Conservation (phyloP, 2,797 vertebrate species). For the Morelia viridis region DNA sequence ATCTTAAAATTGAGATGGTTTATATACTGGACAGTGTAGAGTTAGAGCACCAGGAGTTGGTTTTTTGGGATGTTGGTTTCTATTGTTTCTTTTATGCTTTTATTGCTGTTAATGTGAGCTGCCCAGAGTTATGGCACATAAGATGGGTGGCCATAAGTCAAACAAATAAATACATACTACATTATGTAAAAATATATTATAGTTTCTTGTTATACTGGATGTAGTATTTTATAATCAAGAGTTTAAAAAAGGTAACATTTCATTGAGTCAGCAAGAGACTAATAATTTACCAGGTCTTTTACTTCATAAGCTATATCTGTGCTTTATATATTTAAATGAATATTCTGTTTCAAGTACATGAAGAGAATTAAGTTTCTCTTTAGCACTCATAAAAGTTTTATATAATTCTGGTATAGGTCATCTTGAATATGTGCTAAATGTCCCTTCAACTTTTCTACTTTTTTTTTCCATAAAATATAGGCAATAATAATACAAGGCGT, state of each 20-base stretch:
- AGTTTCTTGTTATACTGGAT: background rate
- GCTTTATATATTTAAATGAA: background rate
- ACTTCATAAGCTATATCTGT: background rate
- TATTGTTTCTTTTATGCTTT: background rate
- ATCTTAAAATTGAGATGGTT: background rate
- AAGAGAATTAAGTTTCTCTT: background rate
- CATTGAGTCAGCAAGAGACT: background rate
- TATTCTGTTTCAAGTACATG: background rate
- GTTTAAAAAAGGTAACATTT: background rate
- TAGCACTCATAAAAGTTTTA: background rate
- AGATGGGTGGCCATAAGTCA: background rate
- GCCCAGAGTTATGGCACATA: background rate
- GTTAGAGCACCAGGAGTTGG: background rate
- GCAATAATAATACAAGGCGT: background rate
- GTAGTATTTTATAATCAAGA: background rate
- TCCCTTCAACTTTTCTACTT: background rate
- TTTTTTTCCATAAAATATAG: background rate
- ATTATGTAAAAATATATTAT: background rate
- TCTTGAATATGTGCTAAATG: background rate
- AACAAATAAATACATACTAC: background rate
- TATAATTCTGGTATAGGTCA: background rate
- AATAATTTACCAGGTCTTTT: background rate
- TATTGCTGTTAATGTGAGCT: background rate
- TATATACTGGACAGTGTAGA: background rate
- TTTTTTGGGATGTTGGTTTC: background rate